Percentiles rank a stretch among this genome's conserved stretches.
These are phyloP conservation scores for Actinemys pallida DNA, from an alignment of 2,113 vertebrate species.

Conservation along the genomic window DNA sequence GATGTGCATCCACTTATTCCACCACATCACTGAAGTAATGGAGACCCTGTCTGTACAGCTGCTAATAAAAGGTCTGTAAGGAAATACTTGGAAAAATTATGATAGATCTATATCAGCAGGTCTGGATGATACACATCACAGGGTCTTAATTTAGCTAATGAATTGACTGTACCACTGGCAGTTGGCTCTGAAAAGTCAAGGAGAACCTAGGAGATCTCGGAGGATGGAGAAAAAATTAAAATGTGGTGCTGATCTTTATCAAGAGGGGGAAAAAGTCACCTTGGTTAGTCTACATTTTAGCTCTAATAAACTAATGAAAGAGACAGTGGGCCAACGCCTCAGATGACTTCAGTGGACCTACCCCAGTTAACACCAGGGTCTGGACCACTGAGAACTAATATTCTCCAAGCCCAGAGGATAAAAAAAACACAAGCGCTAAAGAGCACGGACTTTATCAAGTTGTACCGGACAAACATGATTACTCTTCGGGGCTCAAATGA, in stretches of 20 bases:
- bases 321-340: not conserved
- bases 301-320: slow-evolving; percentile 22
- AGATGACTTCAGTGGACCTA: not conserved
- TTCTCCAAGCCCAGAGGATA: not conserved
- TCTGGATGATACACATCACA: slow-evolving; percentile 36
- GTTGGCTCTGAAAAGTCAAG: slow-evolving; percentile 61
- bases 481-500: slow-evolving; percentile 4
- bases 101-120: slow-evolving; percentile 41
- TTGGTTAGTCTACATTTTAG: slow-evolving; percentile 20
- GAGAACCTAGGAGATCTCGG: slow-evolving; percentile 56
- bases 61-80: slow-evolving; percentile 48
- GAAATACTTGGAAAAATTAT: slow-evolving; percentile 38
- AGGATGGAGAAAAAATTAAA: slow-evolving; percentile 19
- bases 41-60: slow-evolving; percentile 24
- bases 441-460: not conserved
- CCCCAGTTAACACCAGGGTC: rapidly evolving
- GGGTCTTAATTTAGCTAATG: slow-evolving; percentile 68
- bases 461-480: not conserved
- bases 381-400: not conserved
- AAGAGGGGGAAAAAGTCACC: slow-evolving; percentile 28
- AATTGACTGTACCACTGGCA: slow-evolving; percentile 42
- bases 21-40: not conserved
- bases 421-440: not conserved
- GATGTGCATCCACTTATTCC: not conserved
- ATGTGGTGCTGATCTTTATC: slow-evolving; percentile 14